phyloP scores from a whole-genome alignment of 2,113 vertebrate genomes.

The Anser cygnoides region DNA sequence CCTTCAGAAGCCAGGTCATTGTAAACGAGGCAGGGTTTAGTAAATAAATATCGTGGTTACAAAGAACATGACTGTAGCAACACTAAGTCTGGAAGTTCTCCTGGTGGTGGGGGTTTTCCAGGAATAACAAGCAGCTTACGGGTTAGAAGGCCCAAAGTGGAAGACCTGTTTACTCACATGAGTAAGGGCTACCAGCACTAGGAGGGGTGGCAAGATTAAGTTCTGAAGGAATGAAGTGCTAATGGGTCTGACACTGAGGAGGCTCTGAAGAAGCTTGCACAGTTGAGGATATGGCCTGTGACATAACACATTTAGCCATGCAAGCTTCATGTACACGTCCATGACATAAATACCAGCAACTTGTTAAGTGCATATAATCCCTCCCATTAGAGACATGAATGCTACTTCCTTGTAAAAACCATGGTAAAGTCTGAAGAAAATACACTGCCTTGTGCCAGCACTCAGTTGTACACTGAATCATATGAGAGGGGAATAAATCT shows the following conservation, averaged over 20 bases:
- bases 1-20: neutral
- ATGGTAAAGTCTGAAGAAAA: neutral
- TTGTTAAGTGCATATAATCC: slow-evolving; percentile 4
- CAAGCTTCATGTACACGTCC: neutral
- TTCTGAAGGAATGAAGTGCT: slow-evolving; percentile 8
- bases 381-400: neutral
- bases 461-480: neutral
- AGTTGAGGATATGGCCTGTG: neutral
- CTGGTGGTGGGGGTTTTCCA: neutral
- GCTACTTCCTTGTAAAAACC: slow-evolving; percentile 1
- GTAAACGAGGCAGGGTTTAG: neutral
- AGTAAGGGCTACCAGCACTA: neutral
- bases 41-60: neutral
- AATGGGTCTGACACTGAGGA: neutral
- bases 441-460: neutral
- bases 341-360: neutral
- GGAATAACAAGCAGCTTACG: neutral
- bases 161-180: neutral
- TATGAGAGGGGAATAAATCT: neutral
- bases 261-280: neutral
- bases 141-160: neutral
- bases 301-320: slow-evolving; percentile 13
- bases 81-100: neutral
- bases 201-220: slow-evolving; percentile 27
- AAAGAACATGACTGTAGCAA: neutral